phyloP scores from a whole-genome alignment of 2,888 invertebrate species.

The Campoplex nolae region DNA sequence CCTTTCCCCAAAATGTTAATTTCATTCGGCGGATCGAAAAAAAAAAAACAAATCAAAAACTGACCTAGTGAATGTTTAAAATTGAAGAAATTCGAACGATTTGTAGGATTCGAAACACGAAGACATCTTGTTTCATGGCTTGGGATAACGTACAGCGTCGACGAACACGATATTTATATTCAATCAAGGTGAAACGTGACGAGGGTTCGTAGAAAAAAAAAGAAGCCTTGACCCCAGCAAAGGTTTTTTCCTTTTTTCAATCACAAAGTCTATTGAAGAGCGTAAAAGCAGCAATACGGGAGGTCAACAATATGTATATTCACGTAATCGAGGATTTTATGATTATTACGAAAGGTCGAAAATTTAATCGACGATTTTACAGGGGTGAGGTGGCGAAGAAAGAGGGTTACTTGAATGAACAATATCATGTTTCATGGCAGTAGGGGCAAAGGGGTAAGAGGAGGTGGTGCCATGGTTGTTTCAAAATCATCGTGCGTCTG shows the following conservation, averaged over 20 bases:
- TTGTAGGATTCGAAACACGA: not conserved
- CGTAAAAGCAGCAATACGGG: not conserved
- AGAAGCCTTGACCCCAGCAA: constrained; percentile 32
- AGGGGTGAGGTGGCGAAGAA: constrained; percentile 3
- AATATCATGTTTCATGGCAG: constrained; percentile 80
- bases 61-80: not conserved
- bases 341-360: constrained; percentile 29
- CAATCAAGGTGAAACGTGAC: constrained; percentile 29
- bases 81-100: not conserved
- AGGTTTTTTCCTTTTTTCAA: not conserved
- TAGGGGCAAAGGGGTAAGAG: not conserved
- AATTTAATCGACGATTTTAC: constrained; percentile 33
- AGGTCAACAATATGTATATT: constrained; percentile 24
- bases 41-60: not conserved
- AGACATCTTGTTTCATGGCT: not conserved
- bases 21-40: not conserved
- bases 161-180: not conserved
- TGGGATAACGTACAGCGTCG: not conserved
- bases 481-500: constrained; percentile 32
- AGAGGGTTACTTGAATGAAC: constrained; percentile 78
- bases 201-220: constrained; percentile 13
- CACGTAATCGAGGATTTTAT: not conserved
- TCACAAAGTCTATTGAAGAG: constrained; percentile 10
- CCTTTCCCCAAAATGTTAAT: not conserved
- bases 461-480: constrained; percentile 29